These are phyloP conservation scores for Carduelis carduelis DNA, from an alignment of 2,797 vertebrate genomes.

Conservation along the genomic window DNA sequence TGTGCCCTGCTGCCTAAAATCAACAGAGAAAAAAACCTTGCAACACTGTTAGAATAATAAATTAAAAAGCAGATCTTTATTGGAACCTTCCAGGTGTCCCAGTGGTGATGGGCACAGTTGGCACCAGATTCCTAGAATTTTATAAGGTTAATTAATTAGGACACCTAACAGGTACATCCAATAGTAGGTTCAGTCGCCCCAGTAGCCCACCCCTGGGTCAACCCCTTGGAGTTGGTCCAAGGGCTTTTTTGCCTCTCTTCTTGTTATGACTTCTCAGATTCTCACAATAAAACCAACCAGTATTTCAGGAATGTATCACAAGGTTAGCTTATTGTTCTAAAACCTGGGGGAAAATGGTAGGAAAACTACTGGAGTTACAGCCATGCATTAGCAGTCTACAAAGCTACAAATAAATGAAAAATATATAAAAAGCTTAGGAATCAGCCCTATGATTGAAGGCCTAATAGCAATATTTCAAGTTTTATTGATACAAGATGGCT, in stretches of 20 bases:
- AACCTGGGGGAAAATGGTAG: neutral
- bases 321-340: neutral
- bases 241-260: neutral
- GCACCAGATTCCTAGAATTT: neutral
- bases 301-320: neutral
- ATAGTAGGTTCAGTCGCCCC: neutral
- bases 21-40: neutral
- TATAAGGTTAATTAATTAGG: neutral
- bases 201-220: fast-evolving
- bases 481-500: neutral
- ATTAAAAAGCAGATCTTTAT: neutral
- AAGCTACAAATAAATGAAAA: neutral
- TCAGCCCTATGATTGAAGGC: neutral
- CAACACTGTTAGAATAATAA: neutral
- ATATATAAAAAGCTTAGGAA: neutral
- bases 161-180: no score
- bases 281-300: neutral
- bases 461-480: neutral
- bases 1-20: neutral
- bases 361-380: neutral
- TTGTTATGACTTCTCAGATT: neutral
- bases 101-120: neutral
- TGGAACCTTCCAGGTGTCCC: neutral
- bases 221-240: neutral
- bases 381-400: neutral